Evolutionary conservation across 2,113 vertebrate genomes (phyloP).

Genomic region (Aegotheles bennettii): DNA sequence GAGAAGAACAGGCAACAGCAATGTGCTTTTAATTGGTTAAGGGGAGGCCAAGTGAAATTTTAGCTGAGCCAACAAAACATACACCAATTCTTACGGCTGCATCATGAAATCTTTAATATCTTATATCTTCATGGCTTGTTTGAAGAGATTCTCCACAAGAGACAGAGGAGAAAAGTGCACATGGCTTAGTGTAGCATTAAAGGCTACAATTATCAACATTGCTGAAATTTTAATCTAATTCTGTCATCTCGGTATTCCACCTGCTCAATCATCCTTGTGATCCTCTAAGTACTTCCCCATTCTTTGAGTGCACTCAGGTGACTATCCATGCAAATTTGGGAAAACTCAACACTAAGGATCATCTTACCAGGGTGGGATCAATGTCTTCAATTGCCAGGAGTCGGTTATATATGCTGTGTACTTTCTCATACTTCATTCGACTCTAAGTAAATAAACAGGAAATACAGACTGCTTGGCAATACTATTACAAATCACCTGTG

Average conservation of each 20-base stretch:
- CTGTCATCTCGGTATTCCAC: not conserved
- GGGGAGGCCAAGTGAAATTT: not conserved
- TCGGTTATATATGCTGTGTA: conserved; percentile 96
- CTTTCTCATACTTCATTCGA: conserved; percentile 98
- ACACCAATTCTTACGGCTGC: not conserved
- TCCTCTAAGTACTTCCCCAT: not conserved
- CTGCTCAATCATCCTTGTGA: not conserved
- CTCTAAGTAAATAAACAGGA: conserved; percentile 74
- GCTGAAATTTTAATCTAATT: not conserved
- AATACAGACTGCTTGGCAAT: not conserved
- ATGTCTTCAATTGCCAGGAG: conserved; percentile 96
- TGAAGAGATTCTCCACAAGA: not conserved
- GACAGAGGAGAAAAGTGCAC: not conserved
- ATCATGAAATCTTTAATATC: not conserved
- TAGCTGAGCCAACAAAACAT: not conserved
- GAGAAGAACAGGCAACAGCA: not conserved
- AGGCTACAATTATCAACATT: not conserved
- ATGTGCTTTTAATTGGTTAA: not conserved
- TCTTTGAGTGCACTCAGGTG: not conserved
- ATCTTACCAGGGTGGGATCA: conserved; percentile 92
- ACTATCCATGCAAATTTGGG: not conserved
- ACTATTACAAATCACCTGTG: not conserved
- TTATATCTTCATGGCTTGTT: not conserved
- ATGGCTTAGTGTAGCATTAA: not conserved
- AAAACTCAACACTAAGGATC: not conserved